Evolutionary conservation across 2,113 vertebrate species (phyloP).

Genomic region (Toxotes jaculatrix): DNA sequence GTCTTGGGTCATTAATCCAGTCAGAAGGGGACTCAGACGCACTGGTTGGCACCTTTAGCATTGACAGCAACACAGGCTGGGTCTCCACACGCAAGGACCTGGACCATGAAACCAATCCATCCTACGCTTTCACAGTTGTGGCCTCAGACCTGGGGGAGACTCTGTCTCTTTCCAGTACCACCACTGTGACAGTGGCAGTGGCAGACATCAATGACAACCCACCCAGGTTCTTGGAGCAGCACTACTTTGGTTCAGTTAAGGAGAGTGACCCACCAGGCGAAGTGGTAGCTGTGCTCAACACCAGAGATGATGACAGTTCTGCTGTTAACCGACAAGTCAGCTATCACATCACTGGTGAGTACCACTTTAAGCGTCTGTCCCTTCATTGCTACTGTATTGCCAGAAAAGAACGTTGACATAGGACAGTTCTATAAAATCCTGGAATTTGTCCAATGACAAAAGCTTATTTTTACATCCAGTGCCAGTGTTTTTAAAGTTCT

Average conservation of each 20-base stretch:
- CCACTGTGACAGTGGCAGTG: conserved; percentile 90
- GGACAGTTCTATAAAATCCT: neutral
- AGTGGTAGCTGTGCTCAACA: conserved; percentile 95
- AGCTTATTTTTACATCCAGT: neutral
- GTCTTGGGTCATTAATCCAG: conserved; percentile 81
- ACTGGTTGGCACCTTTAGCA: conserved; percentile 86
- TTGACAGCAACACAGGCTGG: conserved; percentile 96
- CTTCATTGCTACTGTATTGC: neutral
- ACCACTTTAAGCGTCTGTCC: neutral
- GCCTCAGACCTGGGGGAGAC: conserved; percentile 94
- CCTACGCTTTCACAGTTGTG: conserved; percentile 91
- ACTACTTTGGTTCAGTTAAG: conserved; percentile 90
- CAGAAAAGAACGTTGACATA: neutral
- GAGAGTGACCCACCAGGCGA: conserved; percentile 95
- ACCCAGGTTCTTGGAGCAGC: conserved; percentile 89
- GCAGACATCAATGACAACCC: conserved; percentile 95
- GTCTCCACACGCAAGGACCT: conserved; percentile 92
- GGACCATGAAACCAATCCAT: conserved; percentile 92
- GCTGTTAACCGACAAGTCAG: conserved; percentile 94
- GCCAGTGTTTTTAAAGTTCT: neutral
- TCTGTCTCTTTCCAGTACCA: conserved; percentile 89
- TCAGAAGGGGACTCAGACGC: conserved; percentile 83
- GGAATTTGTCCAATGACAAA: neutral
- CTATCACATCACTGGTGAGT: conserved; percentile 97
- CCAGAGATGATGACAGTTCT: conserved; percentile 93